These are phyloP conservation scores for Scaptodrosophila latifasciaeformis DNA, from an alignment of 2,888 invertebrate genomes.

Conservation along the genomic window DNA sequence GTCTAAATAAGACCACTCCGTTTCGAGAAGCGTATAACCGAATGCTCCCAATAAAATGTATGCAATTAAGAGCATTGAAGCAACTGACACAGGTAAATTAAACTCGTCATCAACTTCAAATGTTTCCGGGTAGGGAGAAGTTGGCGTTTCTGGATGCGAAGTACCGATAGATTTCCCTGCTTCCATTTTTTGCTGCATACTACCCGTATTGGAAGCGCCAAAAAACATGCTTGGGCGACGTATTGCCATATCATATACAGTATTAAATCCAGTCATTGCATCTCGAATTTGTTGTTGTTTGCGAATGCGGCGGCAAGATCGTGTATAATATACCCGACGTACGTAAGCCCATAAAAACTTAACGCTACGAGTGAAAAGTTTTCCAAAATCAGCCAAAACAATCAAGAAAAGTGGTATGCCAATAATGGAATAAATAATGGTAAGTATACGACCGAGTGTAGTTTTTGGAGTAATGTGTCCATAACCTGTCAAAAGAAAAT, in stretches of 20 bases:
- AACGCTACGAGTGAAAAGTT: conserved; percentile 91
- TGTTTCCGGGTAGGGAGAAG: conserved; percentile 84
- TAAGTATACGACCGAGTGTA: conserved; percentile 87
- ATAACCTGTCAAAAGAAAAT: conserved; percentile 84
- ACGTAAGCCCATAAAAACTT: conserved; percentile 94
- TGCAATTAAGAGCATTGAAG: conserved; percentile 85
- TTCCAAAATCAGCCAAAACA: conserved; percentile 95
- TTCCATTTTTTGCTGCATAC: conserved; percentile 65
- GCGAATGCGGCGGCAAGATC: conserved; percentile 86
- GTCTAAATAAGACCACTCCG: conserved; percentile 90
- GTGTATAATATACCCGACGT: conserved; percentile 88
- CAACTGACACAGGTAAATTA: conserved; percentile 93
- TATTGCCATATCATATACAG: conserved; percentile 86
- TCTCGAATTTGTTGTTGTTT: conserved; percentile 86
- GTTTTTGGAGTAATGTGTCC: conserved; percentile 97
- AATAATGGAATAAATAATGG: conserved; percentile 94
- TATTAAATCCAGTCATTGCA: conserved; percentile 88
- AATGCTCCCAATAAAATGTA: conserved; percentile 93
- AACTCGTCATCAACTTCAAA: conserved; percentile 94
- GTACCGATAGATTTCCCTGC: conserved; percentile 61
- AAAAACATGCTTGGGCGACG: conserved; percentile 83
- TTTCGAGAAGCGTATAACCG: conserved; percentile 84
- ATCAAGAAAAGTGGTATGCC: conserved; percentile 97
- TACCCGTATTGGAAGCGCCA: conserved; percentile 76
- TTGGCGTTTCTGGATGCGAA: conserved; percentile 78